A percentile compares a stretch with the other conserved stretches of the same genome.
phyloP scores from a whole-genome alignment of 2,797 vertebrate species.

The Cryptoblepharus egeriae region DNA sequence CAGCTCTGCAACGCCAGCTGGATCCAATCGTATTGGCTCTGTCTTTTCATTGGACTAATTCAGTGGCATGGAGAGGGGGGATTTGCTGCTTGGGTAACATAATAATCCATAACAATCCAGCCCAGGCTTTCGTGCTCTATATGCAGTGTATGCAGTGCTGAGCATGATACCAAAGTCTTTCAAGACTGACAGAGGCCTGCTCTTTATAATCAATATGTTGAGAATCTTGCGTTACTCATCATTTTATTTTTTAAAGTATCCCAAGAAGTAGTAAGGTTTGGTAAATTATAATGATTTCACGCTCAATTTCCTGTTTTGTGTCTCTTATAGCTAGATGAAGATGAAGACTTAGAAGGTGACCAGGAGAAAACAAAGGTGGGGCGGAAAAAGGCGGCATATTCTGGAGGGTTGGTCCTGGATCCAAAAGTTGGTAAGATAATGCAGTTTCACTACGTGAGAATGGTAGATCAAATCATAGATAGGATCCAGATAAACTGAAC shows the following conservation, averaged over 20 bases:
- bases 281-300: background rate
- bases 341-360: conserved; percentile 84
- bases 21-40: too few relatives aligned
- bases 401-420: conserved; percentile 96
- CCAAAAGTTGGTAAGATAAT: conserved; percentile 94
- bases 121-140: too few relatives aligned
- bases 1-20: too few relatives aligned
- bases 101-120: too few relatives aligned
- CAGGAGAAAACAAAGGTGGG: conserved; percentile 85
- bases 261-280: background rate
- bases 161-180: too few relatives aligned
- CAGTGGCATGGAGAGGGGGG: too few relatives aligned
- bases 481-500: background rate
- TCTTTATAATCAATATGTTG: too few relatives aligned
- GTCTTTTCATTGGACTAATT: too few relatives aligned
- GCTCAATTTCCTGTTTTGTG: conserved; percentile 34
- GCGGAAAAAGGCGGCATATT: conserved; percentile 94
- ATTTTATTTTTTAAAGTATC: background rate
- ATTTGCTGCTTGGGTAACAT: too few relatives aligned
- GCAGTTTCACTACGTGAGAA: conserved; percentile 39
- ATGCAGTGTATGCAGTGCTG: too few relatives aligned
- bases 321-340: conserved; percentile 85
- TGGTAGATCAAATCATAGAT: conserved; percentile 20
- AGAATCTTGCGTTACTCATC: background rate
- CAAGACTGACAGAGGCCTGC: too few relatives aligned